Conservation (phyloP, 2,888 invertebrate species). For the Torymus aiolomorphi region DNA sequence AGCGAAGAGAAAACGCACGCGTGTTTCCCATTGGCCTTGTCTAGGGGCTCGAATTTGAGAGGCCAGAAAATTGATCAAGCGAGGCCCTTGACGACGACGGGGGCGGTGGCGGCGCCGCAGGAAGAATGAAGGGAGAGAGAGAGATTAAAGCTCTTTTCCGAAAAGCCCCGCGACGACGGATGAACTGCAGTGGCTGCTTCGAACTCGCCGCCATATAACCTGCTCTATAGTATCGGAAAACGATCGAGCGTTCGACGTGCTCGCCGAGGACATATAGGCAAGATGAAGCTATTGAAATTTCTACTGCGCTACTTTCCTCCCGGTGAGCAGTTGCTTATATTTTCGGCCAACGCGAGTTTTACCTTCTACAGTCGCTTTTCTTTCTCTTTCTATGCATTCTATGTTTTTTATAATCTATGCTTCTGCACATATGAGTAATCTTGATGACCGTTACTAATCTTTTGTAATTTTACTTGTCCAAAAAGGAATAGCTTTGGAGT, state of each 20-base stretch:
- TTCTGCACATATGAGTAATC: too few relatives aligned
- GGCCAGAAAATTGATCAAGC: constrained; percentile 43
- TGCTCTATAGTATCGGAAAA: too few relatives aligned
- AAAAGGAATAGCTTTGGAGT: constrained; percentile 81
- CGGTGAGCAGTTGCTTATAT: constrained; percentile 74
- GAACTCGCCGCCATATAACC: background rate
- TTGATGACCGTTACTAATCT: background rate
- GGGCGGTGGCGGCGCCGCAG: too few relatives aligned
- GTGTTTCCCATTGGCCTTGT: background rate
- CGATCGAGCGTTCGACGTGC: background rate
- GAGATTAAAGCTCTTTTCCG: background rate
- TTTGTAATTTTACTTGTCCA: constrained; percentile 16
- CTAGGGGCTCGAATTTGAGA: background rate
- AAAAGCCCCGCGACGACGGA: background rate
- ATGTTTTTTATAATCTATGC: too few relatives aligned
- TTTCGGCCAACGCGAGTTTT: too few relatives aligned
- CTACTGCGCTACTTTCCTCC: constrained; percentile 85
- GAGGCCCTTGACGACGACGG: constrained; percentile 22
- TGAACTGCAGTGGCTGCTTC: background rate
- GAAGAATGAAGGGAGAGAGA: background rate
- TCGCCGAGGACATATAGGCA: background rate
- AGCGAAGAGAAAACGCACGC: background rate
- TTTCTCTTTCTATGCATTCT: too few relatives aligned
- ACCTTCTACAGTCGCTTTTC: too few relatives aligned
- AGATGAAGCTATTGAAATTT: constrained; percentile 83